A percentile compares a stretch with the other conserved stretches of the same genome.
phyloP scores from a whole-genome alignment of 2,797 vertebrate species.

The Megalops cyprinoides region DNA sequence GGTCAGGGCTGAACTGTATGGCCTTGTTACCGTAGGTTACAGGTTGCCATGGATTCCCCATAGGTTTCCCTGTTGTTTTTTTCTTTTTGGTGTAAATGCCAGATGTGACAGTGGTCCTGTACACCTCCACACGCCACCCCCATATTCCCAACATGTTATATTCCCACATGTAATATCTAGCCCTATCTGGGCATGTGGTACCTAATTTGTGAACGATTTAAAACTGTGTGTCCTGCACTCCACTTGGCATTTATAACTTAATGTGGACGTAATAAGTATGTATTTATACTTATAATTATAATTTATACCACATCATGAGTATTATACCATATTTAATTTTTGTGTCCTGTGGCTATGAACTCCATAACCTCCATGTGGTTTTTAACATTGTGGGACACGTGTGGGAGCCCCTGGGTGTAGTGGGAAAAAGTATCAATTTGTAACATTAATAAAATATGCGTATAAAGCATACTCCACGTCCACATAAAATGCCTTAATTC shows the following conservation, averaged over 20 bases:
- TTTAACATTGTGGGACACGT: not conserved
- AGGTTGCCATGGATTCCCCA: too few species aligned
- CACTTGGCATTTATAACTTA: not conserved
- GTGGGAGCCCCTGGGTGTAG: not conserved
- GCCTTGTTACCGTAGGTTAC: too few species aligned
- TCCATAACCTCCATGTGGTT: not conserved
- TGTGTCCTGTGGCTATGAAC: not conserved
- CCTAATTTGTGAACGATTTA: not conserved
- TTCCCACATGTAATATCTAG: too few species aligned
- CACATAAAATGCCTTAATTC: conserved; percentile 6
- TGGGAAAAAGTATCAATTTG: not conserved
- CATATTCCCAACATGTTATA: too few species aligned
- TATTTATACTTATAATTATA: not conserved
- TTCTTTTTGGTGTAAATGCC: too few species aligned
- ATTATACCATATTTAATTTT: not conserved
- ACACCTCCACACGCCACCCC: not conserved
- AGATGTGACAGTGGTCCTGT: too few species aligned
- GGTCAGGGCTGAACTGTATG: too few species aligned
- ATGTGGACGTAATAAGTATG: not conserved
- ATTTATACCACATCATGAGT: too few species aligned
- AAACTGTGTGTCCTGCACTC: not conserved
- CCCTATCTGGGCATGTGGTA: too few species aligned
- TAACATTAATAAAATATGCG: conserved; percentile 13
- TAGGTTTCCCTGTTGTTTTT: too few species aligned
- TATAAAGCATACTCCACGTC: not conserved